A percentile compares a stretch with the other conserved stretches of the same genome.
These are phyloP conservation scores for Halesus radiatus DNA, from an alignment of 1,140 invertebrate genomes.

Conservation along the genomic window DNA sequence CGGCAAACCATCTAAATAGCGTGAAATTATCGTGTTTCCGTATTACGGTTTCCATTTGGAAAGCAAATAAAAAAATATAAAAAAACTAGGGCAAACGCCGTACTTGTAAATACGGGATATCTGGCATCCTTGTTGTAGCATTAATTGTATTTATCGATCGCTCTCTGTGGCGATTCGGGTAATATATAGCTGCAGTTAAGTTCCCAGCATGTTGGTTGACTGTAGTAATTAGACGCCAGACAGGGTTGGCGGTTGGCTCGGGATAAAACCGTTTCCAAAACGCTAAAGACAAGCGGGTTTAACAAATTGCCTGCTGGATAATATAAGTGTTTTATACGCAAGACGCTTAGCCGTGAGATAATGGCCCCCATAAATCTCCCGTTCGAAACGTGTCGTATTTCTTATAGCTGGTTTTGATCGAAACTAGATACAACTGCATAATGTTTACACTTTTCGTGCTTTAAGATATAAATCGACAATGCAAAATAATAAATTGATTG, in stretches of 20 bases:
- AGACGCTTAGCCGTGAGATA: conserved; percentile 18
- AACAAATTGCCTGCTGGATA: conserved; percentile 21
- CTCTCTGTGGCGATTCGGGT: conserved; percentile 33
- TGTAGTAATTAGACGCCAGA: conserved; percentile 38
- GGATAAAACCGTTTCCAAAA: conserved; percentile 34
- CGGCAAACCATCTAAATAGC: too few relatives aligned
- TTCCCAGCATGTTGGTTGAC: conserved; percentile 32
- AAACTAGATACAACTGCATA: too few relatives aligned
- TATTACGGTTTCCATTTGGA: too few relatives aligned
- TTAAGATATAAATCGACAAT: too few relatives aligned
- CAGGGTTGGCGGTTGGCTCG: conserved; percentile 18
- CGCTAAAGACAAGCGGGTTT: conserved; percentile 29
- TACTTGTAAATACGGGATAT: neutral
- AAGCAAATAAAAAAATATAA: too few relatives aligned
- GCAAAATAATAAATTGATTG: too few relatives aligned
- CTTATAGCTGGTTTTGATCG: too few relatives aligned
- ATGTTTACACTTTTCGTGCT: too few relatives aligned
- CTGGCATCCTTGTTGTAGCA: conserved; percentile 29
- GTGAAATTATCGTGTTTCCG: too few relatives aligned
- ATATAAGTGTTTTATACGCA: conserved; percentile 16
- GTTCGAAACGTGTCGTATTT: too few relatives aligned
- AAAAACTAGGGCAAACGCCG: too few relatives aligned
- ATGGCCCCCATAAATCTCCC: neutral
- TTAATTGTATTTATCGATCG: conserved; percentile 43
- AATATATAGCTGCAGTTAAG: conserved; percentile 46